Percentiles rank a stretch among this genome's conserved stretches.
Evolutionary conservation across 2,888 invertebrate species (phyloP).

Genomic region (Bombylius discolor): DNA sequence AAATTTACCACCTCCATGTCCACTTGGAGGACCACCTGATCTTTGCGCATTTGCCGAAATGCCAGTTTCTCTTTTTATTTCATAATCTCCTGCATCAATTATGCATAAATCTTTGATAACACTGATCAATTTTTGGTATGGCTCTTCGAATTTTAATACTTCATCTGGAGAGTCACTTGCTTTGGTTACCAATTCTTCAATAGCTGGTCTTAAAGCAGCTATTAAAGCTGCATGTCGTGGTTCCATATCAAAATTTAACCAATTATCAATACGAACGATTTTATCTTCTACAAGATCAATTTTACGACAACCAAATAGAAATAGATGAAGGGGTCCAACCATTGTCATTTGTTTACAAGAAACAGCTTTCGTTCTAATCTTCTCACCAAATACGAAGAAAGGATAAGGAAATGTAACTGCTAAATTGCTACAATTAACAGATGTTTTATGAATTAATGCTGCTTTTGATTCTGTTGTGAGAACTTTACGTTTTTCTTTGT

Average conservation of each 20-base stretch:
- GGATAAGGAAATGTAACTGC: slow-evolving; percentile 82
- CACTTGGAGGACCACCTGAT: slow-evolving; percentile 18
- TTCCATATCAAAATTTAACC: slow-evolving; percentile 84
- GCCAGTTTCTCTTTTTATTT: slow-evolving; percentile 45
- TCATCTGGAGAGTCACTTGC: slow-evolving; percentile 70
- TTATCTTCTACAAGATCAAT: slow-evolving; percentile 45
- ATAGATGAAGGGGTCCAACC: slow-evolving; percentile 84
- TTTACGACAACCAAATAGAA: slow-evolving; percentile 85
- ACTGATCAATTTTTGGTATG: slow-evolving; percentile 43
- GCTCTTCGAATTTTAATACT: slow-evolving; percentile 41
- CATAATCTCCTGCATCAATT: slow-evolving; percentile 61
- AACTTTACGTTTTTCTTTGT: slow-evolving; percentile 91
- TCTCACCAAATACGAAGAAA: slow-evolving; percentile 96
- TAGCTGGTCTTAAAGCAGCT: slow-evolving; percentile 72
- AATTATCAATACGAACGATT: slow-evolving; percentile 76
- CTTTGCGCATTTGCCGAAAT: slow-evolving; percentile 27
- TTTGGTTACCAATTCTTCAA: slow-evolving; percentile 72
- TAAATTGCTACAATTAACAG: slow-evolving; percentile 80
- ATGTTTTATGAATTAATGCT: slow-evolving; percentile 91
- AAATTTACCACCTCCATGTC: slow-evolving; percentile 15
- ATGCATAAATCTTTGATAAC: slow-evolving; percentile 63
- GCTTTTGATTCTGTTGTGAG: slow-evolving; percentile 89
- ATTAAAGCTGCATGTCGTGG: slow-evolving; percentile 65
- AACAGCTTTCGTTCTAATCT: slow-evolving; percentile 89
- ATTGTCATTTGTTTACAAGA: slow-evolving; percentile 94